Percentiles rank a stretch among this genome's conserved stretches.
These are phyloP conservation scores for Calvadosia cruxmelitensis DNA, from an alignment of 30 jellyfish, hydroid and myxozoan species.

Conservation along the genomic window DNA sequence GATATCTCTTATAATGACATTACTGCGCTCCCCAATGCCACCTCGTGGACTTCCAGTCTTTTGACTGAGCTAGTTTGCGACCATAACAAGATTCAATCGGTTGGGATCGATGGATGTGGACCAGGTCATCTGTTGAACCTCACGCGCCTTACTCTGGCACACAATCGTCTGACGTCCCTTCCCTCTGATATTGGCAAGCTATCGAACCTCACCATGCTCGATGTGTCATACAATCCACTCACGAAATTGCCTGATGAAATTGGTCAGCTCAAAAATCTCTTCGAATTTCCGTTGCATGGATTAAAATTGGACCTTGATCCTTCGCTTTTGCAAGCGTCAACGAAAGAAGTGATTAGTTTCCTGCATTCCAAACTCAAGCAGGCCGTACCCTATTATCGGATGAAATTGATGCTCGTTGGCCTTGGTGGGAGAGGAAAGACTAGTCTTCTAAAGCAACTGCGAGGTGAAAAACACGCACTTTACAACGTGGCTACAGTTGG, in stretches of 20 bases:
- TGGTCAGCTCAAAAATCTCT: constrained; percentile 44
- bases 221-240: constrained; percentile 44
- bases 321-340: constrained; percentile 24
- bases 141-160: constrained; percentile 29
- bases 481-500: constrained; percentile 69
- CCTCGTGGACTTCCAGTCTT: constrained; percentile 60
- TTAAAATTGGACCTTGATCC: constrained; percentile 46
- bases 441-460: constrained; percentile 57
- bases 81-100: constrained; percentile 42
- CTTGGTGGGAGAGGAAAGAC: constrained; percentile 78
- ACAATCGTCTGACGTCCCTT: constrained; percentile 31
- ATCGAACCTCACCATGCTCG: constrained; percentile 25
- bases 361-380: constrained; percentile 50
- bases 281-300: constrained; percentile 50
- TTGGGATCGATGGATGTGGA: constrained; percentile 24
- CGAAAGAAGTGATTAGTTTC: constrained; percentile 51
- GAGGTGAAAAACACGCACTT: constrained; percentile 37
- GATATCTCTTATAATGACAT: constrained; percentile 67
- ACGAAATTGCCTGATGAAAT: constrained; percentile 61
- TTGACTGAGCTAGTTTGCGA: constrained; percentile 42
- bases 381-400: constrained; percentile 65
- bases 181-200: constrained; percentile 54
- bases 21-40: constrained; percentile 59
- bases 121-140: constrained; percentile 22
- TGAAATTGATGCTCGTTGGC: constrained; percentile 87